phyloP scores from a whole-genome alignment of 2,888 invertebrate genomes.

The Drosophila testacea region DNA sequence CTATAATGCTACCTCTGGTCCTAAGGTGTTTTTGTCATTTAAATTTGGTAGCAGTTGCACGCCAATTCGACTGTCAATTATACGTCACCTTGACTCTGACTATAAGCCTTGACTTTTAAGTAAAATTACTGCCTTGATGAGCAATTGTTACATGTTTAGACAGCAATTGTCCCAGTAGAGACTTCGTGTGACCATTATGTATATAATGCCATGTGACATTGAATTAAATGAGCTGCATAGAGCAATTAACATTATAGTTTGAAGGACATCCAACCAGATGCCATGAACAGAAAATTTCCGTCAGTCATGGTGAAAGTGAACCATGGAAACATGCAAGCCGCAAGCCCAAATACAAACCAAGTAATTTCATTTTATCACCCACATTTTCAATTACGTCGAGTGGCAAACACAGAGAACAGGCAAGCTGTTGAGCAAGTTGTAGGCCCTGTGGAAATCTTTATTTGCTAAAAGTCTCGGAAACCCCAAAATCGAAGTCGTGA shows the following conservation, averaged over 20 bases:
- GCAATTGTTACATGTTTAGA: slow-evolving; percentile 7
- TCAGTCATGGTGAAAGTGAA: neutral
- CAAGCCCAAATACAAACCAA: slow-evolving; percentile 1
- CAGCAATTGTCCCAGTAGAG: neutral
- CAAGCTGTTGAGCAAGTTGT: slow-evolving; percentile 5
- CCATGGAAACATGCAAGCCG: slow-evolving; percentile 6
- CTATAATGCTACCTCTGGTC: neutral
- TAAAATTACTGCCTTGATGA: slow-evolving; percentile 15
- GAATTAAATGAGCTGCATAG: slow-evolving; percentile 6
- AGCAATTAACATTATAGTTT: slow-evolving; percentile 22
- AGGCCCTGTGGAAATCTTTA: slow-evolving; percentile 3
- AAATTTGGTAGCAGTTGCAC: slow-evolving; percentile 11
- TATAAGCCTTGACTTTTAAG: slow-evolving; percentile 14
- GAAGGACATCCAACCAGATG: slow-evolving; percentile 6
- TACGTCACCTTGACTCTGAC: slow-evolving; percentile 1
- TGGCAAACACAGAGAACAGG: slow-evolving; percentile 1
- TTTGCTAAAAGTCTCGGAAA: slow-evolving; percentile 4
- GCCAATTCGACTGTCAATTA: slow-evolving; percentile 35
- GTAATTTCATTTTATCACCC: slow-evolving; percentile 33
- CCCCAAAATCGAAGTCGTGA: slow-evolving; percentile 57
- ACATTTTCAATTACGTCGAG: slow-evolving; percentile 46
- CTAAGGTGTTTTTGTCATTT: neutral
- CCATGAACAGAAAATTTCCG: slow-evolving; percentile 2
- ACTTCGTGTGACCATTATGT: neutral
- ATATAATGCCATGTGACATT: slow-evolving; percentile 2